Evolutionary conservation across 1,140 invertebrate genomes (phyloP).

Genomic region (Phymorhynchus buccinoides): DNA sequence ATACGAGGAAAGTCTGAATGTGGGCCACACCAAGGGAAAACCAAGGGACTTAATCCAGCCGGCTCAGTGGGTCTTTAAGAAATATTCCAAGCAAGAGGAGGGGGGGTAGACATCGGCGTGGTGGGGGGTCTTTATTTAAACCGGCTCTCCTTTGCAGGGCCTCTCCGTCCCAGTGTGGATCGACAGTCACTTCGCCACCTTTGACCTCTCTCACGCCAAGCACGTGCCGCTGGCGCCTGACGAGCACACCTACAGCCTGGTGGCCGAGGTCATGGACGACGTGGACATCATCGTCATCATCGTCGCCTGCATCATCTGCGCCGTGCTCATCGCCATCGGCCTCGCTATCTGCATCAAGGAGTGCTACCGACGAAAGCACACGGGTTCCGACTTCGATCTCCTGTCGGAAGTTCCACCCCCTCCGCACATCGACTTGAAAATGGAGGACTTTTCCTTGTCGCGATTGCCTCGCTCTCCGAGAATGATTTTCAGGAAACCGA

Average conservation of each 20-base stretch:
- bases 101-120: too few relatives aligned
- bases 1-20: too few relatives aligned
- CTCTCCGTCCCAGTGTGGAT: conserved; percentile 19
- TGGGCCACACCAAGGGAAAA: too few relatives aligned
- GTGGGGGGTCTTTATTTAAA: too few relatives aligned
- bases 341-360: conserved; percentile 48
- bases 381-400: conserved; percentile 51
- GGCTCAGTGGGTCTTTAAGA: too few relatives aligned
- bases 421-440: conserved; percentile 56
- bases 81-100: too few relatives aligned
- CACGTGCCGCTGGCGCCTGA: conserved; percentile 36
- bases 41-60: too few relatives aligned
- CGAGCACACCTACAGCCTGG: conserved; percentile 23
- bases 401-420: too few relatives aligned
- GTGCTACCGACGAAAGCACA: conserved; percentile 52
- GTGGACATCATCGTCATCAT: conserved; percentile 55
- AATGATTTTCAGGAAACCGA: conserved; percentile 45
- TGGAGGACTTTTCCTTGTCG: conserved; percentile 56
- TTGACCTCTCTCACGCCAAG: conserved; percentile 24
- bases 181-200: conserved; percentile 36
- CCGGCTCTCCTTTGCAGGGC: not conserved
- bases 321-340: conserved; percentile 47
- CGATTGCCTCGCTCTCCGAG: conserved; percentile 53
- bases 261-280: conserved; percentile 42
- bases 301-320: conserved; percentile 53